Evolutionary conservation across 2,888 invertebrate species (phyloP).

Genomic region (Pachycephus smyrnensis): DNA sequence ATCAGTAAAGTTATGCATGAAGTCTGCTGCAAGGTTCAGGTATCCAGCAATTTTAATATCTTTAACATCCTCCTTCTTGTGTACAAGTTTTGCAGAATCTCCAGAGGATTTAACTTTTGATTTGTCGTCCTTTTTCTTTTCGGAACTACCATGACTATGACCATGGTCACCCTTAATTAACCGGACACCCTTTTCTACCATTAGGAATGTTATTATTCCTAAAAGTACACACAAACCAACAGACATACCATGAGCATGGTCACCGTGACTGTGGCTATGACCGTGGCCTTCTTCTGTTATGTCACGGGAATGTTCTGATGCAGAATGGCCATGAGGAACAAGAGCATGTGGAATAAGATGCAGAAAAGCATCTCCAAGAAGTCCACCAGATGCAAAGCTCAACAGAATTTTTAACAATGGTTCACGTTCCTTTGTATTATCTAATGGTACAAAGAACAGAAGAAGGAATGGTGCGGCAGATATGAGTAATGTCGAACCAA

Average conservation of each 20-base stretch:
- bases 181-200: constrained; percentile 93
- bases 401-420: constrained; percentile 90
- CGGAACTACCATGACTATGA: constrained; percentile 73
- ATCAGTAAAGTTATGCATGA: constrained; percentile 99
- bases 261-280: constrained; percentile 57
- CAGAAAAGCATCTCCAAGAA: constrained; percentile 98
- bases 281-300: constrained; percentile 48
- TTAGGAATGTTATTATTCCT: constrained; percentile 92
- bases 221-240: constrained; percentile 95
- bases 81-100: constrained; percentile 16
- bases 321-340: constrained; percentile 69
- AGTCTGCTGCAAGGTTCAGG: constrained; percentile 97
- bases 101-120: constrained; percentile 20
- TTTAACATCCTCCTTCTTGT: constrained; percentile 58
- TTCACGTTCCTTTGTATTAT: constrained; percentile 85
- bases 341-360: constrained; percentile 98
- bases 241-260: constrained; percentile 82
- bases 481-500: constrained; percentile 92
- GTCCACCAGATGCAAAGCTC: constrained; percentile 94
- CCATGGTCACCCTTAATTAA: constrained; percentile 86
- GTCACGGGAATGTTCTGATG: constrained; percentile 56
- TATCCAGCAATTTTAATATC: constrained; percentile 90
- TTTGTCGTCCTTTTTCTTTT: constrained; percentile 45
- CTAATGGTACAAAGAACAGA: constrained; percentile 91
- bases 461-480: constrained; percentile 96